Base-by-base conservation (phyloP, 2,888 invertebrate species). In the Aporophyla lueneburgensis region DNA sequence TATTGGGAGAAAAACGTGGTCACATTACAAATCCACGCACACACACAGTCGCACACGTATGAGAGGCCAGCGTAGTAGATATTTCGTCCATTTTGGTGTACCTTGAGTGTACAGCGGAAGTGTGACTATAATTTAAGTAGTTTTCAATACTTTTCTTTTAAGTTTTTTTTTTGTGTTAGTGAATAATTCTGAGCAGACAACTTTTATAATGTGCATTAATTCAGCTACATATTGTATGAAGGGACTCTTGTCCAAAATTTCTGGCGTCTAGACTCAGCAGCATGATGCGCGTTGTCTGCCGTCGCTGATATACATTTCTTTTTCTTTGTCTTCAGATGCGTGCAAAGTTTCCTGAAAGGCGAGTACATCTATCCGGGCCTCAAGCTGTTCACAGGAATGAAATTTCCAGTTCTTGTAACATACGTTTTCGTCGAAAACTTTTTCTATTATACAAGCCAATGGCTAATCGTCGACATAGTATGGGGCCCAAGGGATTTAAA, bases 361-460 rank as follows among this genome's bases (percentile, higher is more conserved):
- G 92, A 93, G 83, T 93, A 92, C 74, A 85, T 95, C 10, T 96
- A 96, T 76, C 95, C 96, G 21, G 89, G 92, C 1, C 81, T 95
- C 1, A 93, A 89, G 81, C 66, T 84, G 5, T 91, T 92, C 56
- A 90, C 89, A 12, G 87, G 88, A 0, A 74, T 87, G 9, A 92
- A 93, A 72, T 81, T 93, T 0, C 74, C 90, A 0, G 24, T 92
- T 27, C 81, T 95, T 27, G 67, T 89, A 7, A 53, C 90, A 0
- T 95, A 93, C 68, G 83, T 90, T 14, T 91, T 91, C 24, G 76
- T 93, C 6, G 93, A 94, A 81, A 92, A 92, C 80, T 88, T 94
- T 7, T 94, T 96, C 54, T 95, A 93, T 78, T 94, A 93, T 74
- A 92, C 90, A 0, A 90, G 92, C 19, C 95, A 95, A 80, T 96